phyloP scores from a whole-genome alignment of 2,888 invertebrate species.

The Brenthis ino region DNA sequence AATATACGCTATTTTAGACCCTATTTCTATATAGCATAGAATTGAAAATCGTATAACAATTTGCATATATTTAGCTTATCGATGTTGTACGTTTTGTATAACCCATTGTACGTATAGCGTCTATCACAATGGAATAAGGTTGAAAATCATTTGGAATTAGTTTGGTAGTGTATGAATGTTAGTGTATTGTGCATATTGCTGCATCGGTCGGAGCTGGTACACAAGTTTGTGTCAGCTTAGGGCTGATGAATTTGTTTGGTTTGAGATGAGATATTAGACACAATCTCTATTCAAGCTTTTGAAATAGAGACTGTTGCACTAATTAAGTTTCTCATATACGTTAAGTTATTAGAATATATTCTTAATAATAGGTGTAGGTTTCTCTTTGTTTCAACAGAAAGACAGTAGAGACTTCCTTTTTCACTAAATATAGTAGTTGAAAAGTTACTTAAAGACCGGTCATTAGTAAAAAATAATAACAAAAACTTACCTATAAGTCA shows the following conservation, averaged over 20 bases:
- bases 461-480: slow-evolving; percentile 21
- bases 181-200: slow-evolving; percentile 52
- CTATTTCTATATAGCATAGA: slow-evolving; percentile 4
- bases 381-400: too few species aligned
- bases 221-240: slow-evolving; percentile 26
- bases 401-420: too few species aligned
- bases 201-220: slow-evolving; percentile 47
- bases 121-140: slow-evolving; percentile 15
- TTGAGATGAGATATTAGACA: slow-evolving; percentile 11
- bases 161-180: slow-evolving; percentile 36
- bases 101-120: not conserved
- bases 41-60: not conserved
- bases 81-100: not conserved
- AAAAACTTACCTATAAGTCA: not conserved
- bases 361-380: too few species aligned
- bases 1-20: slow-evolving; percentile 5
- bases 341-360: too few species aligned
- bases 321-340: not conserved
- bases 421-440: too few species aligned
- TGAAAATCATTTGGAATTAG: slow-evolving; percentile 6
- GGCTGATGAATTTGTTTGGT: slow-evolving; percentile 28
- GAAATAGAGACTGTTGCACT: not conserved
- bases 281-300: slow-evolving; percentile 11
- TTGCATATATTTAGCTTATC: not conserved
- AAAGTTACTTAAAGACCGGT: too few species aligned